Conservation (phyloP, 2,888 invertebrate species). For the Ecdyonurus torrentis region DNA sequence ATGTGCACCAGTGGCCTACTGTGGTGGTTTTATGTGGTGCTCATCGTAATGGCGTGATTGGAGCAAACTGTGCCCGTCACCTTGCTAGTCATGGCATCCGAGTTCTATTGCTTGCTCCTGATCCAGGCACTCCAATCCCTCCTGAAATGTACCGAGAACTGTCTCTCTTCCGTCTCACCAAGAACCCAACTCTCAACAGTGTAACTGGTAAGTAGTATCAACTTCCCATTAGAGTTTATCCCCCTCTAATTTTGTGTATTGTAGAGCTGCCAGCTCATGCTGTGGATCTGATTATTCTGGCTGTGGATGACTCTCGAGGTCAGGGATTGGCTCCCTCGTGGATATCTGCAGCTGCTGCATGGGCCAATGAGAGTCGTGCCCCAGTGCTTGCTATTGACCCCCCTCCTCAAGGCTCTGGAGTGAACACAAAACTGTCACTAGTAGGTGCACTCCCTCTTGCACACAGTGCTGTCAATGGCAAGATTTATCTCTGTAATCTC, state of each 20-base stretch:
- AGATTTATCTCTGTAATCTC: conserved; percentile 70
- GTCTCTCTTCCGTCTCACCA: conserved; percentile 45
- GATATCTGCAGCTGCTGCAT: conserved; percentile 33
- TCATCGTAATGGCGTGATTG: conserved; percentile 43
- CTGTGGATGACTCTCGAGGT: conserved; percentile 29
- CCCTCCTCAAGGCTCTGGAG: conserved; percentile 44
- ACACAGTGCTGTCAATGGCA: conserved; percentile 43
- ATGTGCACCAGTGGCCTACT: conserved; percentile 74
- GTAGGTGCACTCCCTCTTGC: conserved; percentile 52
- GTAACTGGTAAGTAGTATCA: conserved; percentile 15
- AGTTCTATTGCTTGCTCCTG: conserved; percentile 41
- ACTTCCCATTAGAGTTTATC: not conserved
- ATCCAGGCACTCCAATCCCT: conserved; percentile 18
- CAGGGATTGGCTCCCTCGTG: not conserved
- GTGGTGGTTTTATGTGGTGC: conserved; percentile 58
- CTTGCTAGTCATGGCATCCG: conserved; percentile 66
- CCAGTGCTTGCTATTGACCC: conserved; percentile 62
- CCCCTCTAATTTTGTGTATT: not conserved
- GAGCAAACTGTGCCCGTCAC: conserved; percentile 59
- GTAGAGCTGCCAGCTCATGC: not conserved
- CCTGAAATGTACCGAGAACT: conserved; percentile 35
- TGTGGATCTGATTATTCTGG: conserved; percentile 37
- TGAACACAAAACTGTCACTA: conserved; percentile 48
- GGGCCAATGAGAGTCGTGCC: conserved; percentile 53
- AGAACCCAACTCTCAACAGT: conserved; percentile 22